Base-by-base conservation (phyloP, 2,797 vertebrate genomes). In the Moxostoma hubbsi region DNA sequence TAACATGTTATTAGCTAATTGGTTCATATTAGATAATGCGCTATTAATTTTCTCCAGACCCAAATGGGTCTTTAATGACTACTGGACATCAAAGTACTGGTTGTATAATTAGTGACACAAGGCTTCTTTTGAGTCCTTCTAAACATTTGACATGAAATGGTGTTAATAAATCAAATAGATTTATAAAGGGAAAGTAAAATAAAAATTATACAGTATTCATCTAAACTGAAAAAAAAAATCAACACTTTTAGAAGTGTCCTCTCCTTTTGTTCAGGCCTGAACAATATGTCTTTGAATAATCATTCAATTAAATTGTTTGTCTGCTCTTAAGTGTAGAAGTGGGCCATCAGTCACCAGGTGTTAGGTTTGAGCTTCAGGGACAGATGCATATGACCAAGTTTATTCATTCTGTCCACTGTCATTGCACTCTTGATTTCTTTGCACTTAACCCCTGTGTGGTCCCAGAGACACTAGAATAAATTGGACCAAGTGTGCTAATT, bases 1-100 rank as follows among this genome's bases (percentile, higher is more conserved):
- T 93, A 94, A 90, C 92, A 91, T 51, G 81, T 90, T 92, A 93
- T 92, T 91, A 93, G 90, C 88, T 93, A 93, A 94, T 94, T 93
- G 92, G 90, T 75, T 57, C 85, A 75, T 89, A 90, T 89, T 94
- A 88, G 94, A 92, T 91, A 91, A 94, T 88, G 92, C 90, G 90
- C 92, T 92, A 89, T 94, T 93, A 93, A 93, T 92, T 89, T 89
- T 90, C 84, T 88, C 81, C 83, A 87, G 91, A 90, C 82, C 84
- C 81, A 87, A 85, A 86, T 89, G 86, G 89, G 89, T 88, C 83
- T 90, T 91, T 89, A 81, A 85, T 86, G 88, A 86, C 88, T 88
- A 83, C 81, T 86, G 82, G 86, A 90, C 89, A 90, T 92, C 88
- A 89, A 91, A 90, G 87, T 82, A 87, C 87, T 85, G 86, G 83